Base-by-base conservation (phyloP, 2,797 vertebrate genomes). In the Heliangelus exortis region DNA sequence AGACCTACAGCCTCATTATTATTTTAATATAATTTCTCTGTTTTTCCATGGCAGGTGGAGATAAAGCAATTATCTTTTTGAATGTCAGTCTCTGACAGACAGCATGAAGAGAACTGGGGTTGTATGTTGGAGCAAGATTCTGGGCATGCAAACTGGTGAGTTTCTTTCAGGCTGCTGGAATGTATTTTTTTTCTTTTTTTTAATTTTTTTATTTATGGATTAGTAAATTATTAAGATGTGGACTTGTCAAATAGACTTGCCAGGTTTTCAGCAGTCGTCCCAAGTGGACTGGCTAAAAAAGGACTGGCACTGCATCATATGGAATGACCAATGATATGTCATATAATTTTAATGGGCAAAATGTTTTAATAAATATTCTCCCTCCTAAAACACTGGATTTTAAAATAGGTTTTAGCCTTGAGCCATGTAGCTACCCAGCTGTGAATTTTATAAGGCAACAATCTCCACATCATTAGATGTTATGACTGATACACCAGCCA, bases 321-420 rank as follows among this genome's bases (percentile, higher is more conserved):
- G 97, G 98, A 98, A 98, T 98, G 96, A 94, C 96, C 96, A 18
- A 98, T 97, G 97, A 97, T 89, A 89, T 94, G 76, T 95, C 97
- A 98, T 98, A 95, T 98, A 98, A 98, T 98, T 98, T 98, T 98
- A 98, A 98, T 98, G 96, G 95, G 95, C 95, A 97, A 94, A 97
- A 97, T 98, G 96, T 98, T 98, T 98, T 98, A 98, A 98, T 98
- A 98, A 98, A 98, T 97, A 97, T 95, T 92, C 90, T 95, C 17
- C 50, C 78, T 93, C 82, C 93, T 92, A 95, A 94, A 96, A 89
- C 81, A 81, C 77, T 87, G 93, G 79, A 78, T 97, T 97, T 97
- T 96, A 96, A 97, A 98, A 97, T 97, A 97, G 96, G 91, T 92
- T 98, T 97, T 98, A 98, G 98, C 98, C 98, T 98, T 98, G 97